Evolutionary conservation across 1,140 invertebrate genomes (phyloP), one percentile per base, ranked within the genome.

Genomic region (Drosophila littoralis): DNA sequence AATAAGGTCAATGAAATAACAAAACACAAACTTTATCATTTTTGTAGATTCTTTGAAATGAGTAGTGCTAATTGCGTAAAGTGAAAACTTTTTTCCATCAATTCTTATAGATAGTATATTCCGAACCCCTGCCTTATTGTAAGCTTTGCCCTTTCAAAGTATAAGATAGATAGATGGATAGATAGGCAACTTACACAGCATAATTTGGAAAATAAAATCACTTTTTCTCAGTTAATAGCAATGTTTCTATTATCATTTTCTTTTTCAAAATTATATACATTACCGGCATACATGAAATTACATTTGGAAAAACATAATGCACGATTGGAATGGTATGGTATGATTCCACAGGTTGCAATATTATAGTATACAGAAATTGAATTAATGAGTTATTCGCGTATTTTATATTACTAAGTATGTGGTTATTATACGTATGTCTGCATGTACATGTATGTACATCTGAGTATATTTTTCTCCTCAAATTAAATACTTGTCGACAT

Each of bases 171-270:
- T 28, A 5, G 22, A 28, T 28, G 5, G 22, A 28, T 28, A 22
- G 3, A 22, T 22, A 4, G 22, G 22, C 22, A 28, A 5, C 22
- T 28, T 5, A 28, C 22, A 28, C 22, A 28, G 4, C 22, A 28
- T 28, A 28, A 28, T 28, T 28, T 2, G 6, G 6, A 15, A 73
- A 64, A 45, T 57, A 51, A 75, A 78, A 71, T 57, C 7, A 52
- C 45, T 51, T n/a, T 57, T 36, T 63, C 22, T 75, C 51, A 60
- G 66, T 79, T 77, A 55, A 75, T 69, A 80, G 70, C 52, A 89
- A 81, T 88, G 73, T 77, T 88, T 86, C 83, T 83, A 80, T 83
- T 88, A 77, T 83, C 42, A 43, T 65, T 68, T 77, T n/a, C n/a
- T n/a, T 83, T 35, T 70, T 68, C 61, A 66, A 51, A 72, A 54